phyloP scores from a whole-genome alignment of 2,888 invertebrate genomes.

The Agrochola lota region DNA sequence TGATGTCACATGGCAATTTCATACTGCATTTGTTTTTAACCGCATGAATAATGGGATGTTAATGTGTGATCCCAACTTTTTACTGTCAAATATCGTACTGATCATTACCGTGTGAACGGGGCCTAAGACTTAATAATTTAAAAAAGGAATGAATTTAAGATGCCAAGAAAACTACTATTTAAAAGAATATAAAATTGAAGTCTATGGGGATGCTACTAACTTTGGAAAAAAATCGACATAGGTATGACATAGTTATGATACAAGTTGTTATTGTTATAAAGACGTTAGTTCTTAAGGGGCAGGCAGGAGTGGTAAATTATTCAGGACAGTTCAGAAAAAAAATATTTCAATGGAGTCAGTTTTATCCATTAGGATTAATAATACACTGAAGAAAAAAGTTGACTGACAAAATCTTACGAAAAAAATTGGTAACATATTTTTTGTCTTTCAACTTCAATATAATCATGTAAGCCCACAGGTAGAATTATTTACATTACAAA shows the following conservation, averaged over 20 bases:
- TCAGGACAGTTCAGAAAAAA: neutral
- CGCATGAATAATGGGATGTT: no score
- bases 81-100: no score
- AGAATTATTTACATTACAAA: slow-evolving; percentile 46
- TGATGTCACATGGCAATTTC: no score
- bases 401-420: slow-evolving; percentile 7
- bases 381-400: slow-evolving; percentile 12
- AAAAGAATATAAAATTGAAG: neutral
- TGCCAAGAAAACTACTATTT: no score
- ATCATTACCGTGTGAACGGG: no score
- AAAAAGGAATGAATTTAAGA: no score
- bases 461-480: neutral
- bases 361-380: slow-evolving; percentile 11
- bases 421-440: neutral
- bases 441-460: slow-evolving; percentile 28
- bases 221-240: neutral
- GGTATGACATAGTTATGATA: neutral
- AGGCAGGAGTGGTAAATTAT: slow-evolving; percentile 10
- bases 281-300: neutral
- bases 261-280: slow-evolving; percentile 16
- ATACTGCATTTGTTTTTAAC: no score
- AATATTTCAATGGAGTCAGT: neutral
- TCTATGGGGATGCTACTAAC: neutral
- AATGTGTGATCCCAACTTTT: no score
- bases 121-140: no score